A percentile compares a stretch with the other conserved stretches of the same genome.
phyloP scores from a whole-genome alignment of 1,140 invertebrate species.

The Meloidogyne exigua region DNA sequence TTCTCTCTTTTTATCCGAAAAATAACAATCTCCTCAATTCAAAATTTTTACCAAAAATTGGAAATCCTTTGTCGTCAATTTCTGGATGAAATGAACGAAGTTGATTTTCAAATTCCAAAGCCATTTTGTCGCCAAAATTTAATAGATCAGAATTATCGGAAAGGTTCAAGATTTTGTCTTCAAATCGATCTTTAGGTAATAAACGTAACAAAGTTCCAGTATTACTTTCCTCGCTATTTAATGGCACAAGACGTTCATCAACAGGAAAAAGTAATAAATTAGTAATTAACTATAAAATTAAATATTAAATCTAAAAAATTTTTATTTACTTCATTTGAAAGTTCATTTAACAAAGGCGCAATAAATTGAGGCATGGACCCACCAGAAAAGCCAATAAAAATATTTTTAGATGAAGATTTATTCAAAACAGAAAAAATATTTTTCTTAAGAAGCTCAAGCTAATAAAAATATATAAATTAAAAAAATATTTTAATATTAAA shows the following conservation, averaged over 20 bases:
- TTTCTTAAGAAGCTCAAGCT: background rate
- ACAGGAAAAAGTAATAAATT: slow-evolving; percentile 45
- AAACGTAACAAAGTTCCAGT: slow-evolving; percentile 39
- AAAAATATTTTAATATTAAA: background rate
- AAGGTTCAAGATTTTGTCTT: slow-evolving; percentile 38
- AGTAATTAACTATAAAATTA: background rate
- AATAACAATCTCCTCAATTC: too few species aligned
- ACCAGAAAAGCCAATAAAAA: slow-evolving; percentile 55
- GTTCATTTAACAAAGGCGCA: slow-evolving; percentile 43
- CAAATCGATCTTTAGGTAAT: slow-evolving; percentile 38
- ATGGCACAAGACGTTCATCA: slow-evolving; percentile 53
- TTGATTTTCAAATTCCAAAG: slow-evolving; percentile 40
- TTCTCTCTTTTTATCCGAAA: too few species aligned
- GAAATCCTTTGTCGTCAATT: slow-evolving; percentile 33
- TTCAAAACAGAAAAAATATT: background rate
- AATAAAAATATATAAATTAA: background rate
- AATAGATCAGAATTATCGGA: slow-evolving; percentile 5
- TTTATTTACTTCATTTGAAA: background rate
- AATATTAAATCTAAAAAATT: background rate
- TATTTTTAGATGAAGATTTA: background rate
- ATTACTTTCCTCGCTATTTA: slow-evolving; percentile 52
- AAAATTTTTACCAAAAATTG: slow-evolving; percentile 68
- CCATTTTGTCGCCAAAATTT: slow-evolving; percentile 28
- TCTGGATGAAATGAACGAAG: slow-evolving; percentile 27
- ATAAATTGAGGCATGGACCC: slow-evolving; percentile 57